These are phyloP conservation scores for Chromobotia macracanthus DNA, from an alignment of 2,797 vertebrate genomes.

Conservation along the genomic window DNA sequence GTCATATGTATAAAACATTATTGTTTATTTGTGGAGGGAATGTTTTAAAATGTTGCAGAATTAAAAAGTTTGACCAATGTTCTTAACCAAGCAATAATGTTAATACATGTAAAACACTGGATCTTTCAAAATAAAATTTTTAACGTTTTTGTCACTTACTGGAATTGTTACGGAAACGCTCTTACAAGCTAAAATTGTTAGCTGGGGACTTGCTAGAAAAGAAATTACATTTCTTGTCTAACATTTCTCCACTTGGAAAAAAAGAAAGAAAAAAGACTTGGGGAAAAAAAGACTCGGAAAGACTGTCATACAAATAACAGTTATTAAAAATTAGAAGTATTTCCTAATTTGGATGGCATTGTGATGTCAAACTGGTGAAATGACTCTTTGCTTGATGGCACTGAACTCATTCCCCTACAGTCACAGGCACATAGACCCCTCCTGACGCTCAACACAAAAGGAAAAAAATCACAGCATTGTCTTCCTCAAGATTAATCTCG, in stretches of 20 bases:
- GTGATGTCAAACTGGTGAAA: constrained; percentile 17
- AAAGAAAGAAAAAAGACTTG: not conserved
- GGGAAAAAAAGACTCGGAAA: too few relatives aligned
- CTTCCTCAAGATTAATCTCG: constrained; percentile 59
- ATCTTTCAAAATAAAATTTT: not conserved
- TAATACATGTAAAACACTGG: not conserved
- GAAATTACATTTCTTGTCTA: not conserved
- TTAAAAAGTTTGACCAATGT: too few relatives aligned
- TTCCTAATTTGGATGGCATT: too few relatives aligned
- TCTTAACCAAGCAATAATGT: too few relatives aligned
- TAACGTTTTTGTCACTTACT: too few relatives aligned
- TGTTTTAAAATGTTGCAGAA: too few relatives aligned
- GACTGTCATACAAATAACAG: too few relatives aligned
- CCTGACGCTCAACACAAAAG: constrained; percentile 59
- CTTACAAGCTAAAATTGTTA: too few relatives aligned
- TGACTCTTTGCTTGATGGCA: constrained; percentile 49
- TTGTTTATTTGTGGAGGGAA: too few relatives aligned
- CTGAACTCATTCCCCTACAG: constrained; percentile 37
- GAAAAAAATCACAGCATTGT: constrained; percentile 66
- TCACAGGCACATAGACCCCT: constrained; percentile 33
- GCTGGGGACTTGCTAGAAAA: not conserved
- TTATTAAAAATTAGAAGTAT: too few relatives aligned
- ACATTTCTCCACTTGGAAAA: not conserved
- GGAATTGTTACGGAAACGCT: too few relatives aligned
- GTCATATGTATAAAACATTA: too few relatives aligned